A percentile compares a stretch with the other conserved stretches of the same genome.
Conservation (phyloP, 2,113 vertebrate genomes). For the Cichladusa arquata region DNA sequence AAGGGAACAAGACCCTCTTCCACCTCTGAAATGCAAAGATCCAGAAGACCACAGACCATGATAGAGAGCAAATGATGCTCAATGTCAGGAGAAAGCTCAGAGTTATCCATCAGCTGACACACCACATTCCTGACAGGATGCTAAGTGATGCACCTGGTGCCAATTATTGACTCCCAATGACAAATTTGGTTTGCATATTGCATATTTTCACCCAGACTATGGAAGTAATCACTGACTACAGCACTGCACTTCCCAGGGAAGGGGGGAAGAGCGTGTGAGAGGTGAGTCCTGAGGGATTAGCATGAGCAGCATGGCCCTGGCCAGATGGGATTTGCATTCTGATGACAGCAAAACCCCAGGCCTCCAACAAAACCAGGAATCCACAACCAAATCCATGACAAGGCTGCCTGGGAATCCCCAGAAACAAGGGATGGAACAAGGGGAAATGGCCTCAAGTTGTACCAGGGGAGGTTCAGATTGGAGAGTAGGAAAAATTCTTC, state of each 20-base stretch:
- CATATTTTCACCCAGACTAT: not conserved
- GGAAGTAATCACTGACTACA: not conserved
- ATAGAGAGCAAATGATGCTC: not conserved
- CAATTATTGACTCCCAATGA: conserved; percentile 45
- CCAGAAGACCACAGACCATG: not conserved
- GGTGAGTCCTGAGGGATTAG: not conserved
- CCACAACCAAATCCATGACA: accelerated
- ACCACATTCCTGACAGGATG: conserved; percentile 21
- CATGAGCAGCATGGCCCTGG: not conserved
- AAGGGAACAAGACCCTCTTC: not conserved
- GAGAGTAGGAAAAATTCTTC: not conserved
- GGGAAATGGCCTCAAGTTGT: accelerated
- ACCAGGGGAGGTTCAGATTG: not conserved
- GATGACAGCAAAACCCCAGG: not conserved
- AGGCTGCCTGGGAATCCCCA: accelerated
- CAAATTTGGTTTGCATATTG: conserved; percentile 37
- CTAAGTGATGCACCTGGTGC: conserved; percentile 12
- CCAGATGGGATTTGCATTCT: not conserved
- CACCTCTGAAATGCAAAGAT: not conserved
- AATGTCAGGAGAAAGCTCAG: not conserved
- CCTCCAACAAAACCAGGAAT: not conserved
- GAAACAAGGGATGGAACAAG: not conserved
- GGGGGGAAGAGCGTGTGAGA: not conserved
- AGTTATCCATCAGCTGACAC: conserved; percentile 39
- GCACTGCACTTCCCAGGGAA: not conserved